Evolutionary conservation across 2,888 invertebrate species (phyloP).

Genomic region (Capitulum mitella): DNA sequence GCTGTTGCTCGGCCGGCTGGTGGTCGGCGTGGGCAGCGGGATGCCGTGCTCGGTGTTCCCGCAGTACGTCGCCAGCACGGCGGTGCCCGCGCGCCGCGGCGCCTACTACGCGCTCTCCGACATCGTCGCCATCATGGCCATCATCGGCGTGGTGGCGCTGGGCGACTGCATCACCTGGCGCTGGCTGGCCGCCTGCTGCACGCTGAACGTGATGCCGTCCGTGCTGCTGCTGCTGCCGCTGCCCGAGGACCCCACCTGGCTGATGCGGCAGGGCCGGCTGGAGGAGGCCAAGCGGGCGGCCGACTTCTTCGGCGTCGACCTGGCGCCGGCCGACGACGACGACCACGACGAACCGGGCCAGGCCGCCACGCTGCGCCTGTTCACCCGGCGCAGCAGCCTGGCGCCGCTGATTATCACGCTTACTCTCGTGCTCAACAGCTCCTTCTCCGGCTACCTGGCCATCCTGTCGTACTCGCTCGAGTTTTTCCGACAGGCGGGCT

Average conservation of each 20-base stretch:
- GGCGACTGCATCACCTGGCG: neutral
- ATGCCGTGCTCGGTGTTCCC: neutral
- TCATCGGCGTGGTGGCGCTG: neutral
- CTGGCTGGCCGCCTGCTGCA: neutral
- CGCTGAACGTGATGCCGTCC: neutral
- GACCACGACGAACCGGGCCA: neutral
- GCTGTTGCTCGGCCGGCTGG: too few relatives aligned
- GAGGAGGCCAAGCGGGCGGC: neutral
- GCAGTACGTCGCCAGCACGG: neutral
- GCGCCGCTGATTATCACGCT: neutral
- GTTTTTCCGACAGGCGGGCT: neutral
- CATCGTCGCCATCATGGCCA: neutral
- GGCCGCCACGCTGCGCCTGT: neutral
- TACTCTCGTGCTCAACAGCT: neutral
- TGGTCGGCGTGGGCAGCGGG: neutral
- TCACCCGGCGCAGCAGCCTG: neutral
- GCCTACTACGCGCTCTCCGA: neutral
- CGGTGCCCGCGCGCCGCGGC: neutral
- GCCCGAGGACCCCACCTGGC: neutral
- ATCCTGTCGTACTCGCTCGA: slow-evolving; percentile 2
- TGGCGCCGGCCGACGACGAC: neutral
- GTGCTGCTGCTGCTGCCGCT: neutral
- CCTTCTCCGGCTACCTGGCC: slow-evolving; percentile 16
- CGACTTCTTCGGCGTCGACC: neutral
- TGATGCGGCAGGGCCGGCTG: neutral